phyloP scores from a whole-genome alignment of 2,113 vertebrate genomes.

The Perca flavescens region DNA sequence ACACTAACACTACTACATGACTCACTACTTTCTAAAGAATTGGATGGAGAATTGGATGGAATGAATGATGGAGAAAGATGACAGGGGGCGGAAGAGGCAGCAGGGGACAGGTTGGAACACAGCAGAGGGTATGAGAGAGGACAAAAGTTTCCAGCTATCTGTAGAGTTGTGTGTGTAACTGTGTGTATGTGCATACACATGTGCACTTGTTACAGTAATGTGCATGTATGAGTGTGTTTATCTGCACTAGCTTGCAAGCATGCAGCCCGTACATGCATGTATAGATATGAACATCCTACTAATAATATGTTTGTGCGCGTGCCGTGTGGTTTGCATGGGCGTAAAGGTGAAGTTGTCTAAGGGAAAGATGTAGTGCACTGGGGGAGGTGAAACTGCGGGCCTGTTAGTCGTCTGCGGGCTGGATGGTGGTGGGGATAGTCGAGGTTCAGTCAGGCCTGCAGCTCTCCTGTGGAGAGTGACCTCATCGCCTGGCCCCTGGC shows the following conservation, averaged over 20 bases:
- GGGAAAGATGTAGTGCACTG: constrained; percentile 40
- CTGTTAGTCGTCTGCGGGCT: constrained; percentile 20
- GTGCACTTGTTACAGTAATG: constrained; percentile 4
- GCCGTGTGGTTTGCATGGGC: constrained; percentile 10
- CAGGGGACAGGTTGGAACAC: constrained; percentile 62
- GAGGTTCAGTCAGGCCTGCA: constrained; percentile 79
- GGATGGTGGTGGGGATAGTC: constrained; percentile 64
- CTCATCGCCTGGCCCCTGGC: constrained; percentile 80
- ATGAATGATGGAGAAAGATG: constrained; percentile 40
- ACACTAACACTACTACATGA: constrained; percentile 45
- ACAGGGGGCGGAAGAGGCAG: constrained; percentile 53
- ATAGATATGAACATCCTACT: constrained; percentile 29
- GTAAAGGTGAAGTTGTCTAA: constrained; percentile 35
- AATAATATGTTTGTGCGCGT: constrained; percentile 2
- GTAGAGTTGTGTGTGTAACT: constrained; percentile 13
- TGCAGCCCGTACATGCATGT: background rate
- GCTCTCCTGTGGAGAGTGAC: constrained; percentile 82
- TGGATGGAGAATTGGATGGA: constrained; percentile 36
- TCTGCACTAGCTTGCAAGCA: constrained; percentile 16
- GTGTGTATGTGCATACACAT: constrained; percentile 16
- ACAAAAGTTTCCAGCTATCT: constrained; percentile 65
- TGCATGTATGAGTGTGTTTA: constrained; percentile 9
- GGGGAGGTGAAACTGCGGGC: constrained; percentile 46
- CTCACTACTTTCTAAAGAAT: constrained; percentile 46
- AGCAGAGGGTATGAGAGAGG: constrained; percentile 51